Base-by-base conservation (phyloP, 2,113 vertebrate species). In the Cephalopterus ornatus region DNA sequence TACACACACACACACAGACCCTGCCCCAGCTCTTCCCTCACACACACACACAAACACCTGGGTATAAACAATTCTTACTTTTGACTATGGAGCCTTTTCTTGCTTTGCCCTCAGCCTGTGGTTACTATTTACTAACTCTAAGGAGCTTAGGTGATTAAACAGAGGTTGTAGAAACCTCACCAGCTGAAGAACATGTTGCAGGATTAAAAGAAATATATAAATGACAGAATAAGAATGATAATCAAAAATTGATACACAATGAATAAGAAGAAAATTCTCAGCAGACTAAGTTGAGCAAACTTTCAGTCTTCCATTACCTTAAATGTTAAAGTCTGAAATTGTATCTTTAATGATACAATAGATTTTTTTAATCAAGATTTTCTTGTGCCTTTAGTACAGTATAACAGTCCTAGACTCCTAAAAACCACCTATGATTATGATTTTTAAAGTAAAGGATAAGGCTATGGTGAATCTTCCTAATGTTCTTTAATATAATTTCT, bases 1-100 rank as follows among this genome's bases (percentile, higher is more conserved):
- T 96, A 90, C 88, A 85, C 88, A 85, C 75, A 80, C 21, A 37
- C 28, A 66, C 63, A 44, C 75, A 50, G 49, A 23, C 62, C 46
- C 46, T 8, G 12, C 28, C 23, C 18, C n/a, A n/a, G n/a, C n/a
- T n/a, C n/a, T n/a, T n/a, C n/a, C n/a, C n/a, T n/a, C n/a, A n/a
- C n/a, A n/a, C n/a, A n/a, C n/a, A n/a, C n/a, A n/a, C 62, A 53
- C 72, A 28, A 80, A 72, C 94, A 95, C 96, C 94, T 91, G 91
- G 30, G 8, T 77, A 79, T 88, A 95, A 96, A 91, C 87, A 93
- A 67, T 27, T 95, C 80, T 56, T 93, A 44, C 75, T 78, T 94
- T 91, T 52, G 52, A 72, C 56, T 84, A 59, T 17, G 22, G 50
- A 83, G n/a, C n/a, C 35, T 89, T 49, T 63, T 63, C 86, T 90